Conservation (phyloP, 2,113 vertebrate genomes). For the Neofelis nebulosa region DNA sequence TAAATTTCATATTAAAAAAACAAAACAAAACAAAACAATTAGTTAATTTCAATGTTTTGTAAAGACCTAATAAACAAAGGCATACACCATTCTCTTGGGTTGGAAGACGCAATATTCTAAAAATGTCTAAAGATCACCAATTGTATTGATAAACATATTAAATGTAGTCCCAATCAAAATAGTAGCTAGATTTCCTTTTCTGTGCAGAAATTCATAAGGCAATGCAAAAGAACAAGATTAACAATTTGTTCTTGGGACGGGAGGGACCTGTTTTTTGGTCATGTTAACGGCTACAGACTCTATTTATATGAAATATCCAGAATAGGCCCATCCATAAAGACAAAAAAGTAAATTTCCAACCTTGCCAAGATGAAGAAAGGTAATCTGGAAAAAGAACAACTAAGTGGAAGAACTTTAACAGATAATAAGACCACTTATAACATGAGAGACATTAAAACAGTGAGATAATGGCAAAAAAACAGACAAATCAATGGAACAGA, state of each 20-base stretch:
- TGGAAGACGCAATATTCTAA: not conserved
- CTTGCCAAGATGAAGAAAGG: not conserved
- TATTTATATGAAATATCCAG: not conserved
- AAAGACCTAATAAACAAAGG: constrained; percentile 25
- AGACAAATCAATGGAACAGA: not conserved
- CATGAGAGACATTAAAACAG: not conserved
- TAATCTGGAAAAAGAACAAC: constrained; percentile 2
- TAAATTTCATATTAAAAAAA: too few relatives aligned
- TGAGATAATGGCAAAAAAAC: not conserved
- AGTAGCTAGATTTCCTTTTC: not conserved
- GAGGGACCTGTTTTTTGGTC: not conserved
- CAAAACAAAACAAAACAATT: not conserved
- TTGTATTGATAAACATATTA: not conserved
- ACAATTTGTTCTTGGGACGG: too few relatives aligned
- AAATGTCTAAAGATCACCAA: not conserved
- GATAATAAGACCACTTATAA: not conserved
- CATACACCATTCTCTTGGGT: not conserved
- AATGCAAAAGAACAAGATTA: constrained; percentile 13
- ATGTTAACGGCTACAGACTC: not conserved
- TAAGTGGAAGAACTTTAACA: constrained; percentile 18
- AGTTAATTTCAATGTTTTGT: not conserved
- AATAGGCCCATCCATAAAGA: not conserved
- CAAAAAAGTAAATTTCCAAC: not conserved
- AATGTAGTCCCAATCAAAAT: not conserved
- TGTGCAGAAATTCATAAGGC: constrained; percentile 27